Base-by-base conservation (phyloP, 2,797 vertebrate genomes). In the Sebastes iracundus region DNA sequence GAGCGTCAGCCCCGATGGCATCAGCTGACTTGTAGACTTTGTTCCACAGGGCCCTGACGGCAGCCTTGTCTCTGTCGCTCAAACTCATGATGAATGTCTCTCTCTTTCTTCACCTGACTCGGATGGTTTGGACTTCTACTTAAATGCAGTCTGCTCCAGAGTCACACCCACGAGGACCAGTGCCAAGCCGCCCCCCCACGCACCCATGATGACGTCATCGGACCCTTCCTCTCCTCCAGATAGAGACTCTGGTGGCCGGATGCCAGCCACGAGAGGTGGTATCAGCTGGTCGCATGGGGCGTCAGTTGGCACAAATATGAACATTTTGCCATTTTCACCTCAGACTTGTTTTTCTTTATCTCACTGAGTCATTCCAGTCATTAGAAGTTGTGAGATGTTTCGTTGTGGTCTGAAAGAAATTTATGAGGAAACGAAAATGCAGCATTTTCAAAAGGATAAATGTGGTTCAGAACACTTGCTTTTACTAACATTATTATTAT, bases 31-130 rank as follows among this genome's bases (percentile, higher is more conserved):
- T 5, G 23, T 56, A 1, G 22, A 96, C 59, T 70, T 96, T 96
- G 66, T 0, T 0, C 94, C 96, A 97, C 12, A 91, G 0, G 10
- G 1, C 1, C 89, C 83, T 95, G 65, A 97, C 91, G 30, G 79
- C 23, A 35, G 0, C 0, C 90, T 97, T 98, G 93, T 98, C 97
- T 2, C 6, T 64, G 0, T 20, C 3, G 0, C 30, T 92, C 88
- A 98, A 94, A 94, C 94, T 95, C 95, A 96, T 96, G 14, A 75
- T 56, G 14, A n/a, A 77, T 87, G 22, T 79, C 49, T 80, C 7
- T 85, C 7, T 27, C 9, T 18, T 7, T n/a, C n/a, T 67, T 1
- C 13, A 56, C 42, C 49, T 82, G 67, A 35, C 11, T 74, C 7
- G 5, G 35, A 53, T 35, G 30, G 6, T 46, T 35, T 20, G 65